Evolutionary conservation across 1,140 invertebrate genomes (phyloP).

Genomic region (Stenopsyche tienmushanensis): DNA sequence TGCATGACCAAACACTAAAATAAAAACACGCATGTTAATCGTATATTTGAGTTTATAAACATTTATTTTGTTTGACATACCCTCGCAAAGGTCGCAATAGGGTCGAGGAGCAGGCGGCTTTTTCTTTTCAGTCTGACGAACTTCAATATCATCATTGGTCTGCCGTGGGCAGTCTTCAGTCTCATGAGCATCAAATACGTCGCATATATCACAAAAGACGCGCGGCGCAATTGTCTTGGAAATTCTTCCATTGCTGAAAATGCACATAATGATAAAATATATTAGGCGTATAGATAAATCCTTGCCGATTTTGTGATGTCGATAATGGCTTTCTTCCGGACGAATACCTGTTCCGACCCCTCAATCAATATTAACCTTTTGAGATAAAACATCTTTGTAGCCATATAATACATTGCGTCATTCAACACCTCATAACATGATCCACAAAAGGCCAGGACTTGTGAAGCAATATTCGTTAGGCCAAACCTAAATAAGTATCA

Average conservation of each 20-base stretch:
- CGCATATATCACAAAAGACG: conserved; percentile 96
- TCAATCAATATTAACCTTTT: too few species aligned
- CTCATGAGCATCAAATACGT: conserved; percentile 93
- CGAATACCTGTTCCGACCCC: too few species aligned
- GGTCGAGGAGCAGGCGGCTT: conserved; percentile 65
- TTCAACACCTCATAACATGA: too few species aligned
- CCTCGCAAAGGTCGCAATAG: conserved; percentile 91
- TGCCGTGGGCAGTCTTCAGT: conserved; percentile 95
- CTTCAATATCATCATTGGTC: conserved; percentile 57
- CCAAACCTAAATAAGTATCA: too few species aligned
- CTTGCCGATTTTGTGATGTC: too few species aligned
- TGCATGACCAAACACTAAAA: conserved; percentile 77
- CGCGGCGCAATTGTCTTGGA: conserved; percentile 65
- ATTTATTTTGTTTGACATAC: conserved; percentile 6
- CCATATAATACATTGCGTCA: too few species aligned
- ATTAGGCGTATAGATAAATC: conserved; percentile 6
- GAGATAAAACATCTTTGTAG: too few species aligned
- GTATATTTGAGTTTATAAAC: conserved; percentile 1
- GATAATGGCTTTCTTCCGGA: too few species aligned
- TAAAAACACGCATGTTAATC: conserved; percentile 40
- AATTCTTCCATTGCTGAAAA: conserved; percentile 50
- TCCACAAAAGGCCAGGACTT: too few species aligned
- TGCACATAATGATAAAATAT: background rate
- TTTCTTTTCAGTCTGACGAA: conserved; percentile 51
- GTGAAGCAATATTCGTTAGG: too few species aligned